These are phyloP conservation scores for Hyposoter didymator DNA, from an alignment of 2,888 invertebrate species.

Conservation along the genomic window DNA sequence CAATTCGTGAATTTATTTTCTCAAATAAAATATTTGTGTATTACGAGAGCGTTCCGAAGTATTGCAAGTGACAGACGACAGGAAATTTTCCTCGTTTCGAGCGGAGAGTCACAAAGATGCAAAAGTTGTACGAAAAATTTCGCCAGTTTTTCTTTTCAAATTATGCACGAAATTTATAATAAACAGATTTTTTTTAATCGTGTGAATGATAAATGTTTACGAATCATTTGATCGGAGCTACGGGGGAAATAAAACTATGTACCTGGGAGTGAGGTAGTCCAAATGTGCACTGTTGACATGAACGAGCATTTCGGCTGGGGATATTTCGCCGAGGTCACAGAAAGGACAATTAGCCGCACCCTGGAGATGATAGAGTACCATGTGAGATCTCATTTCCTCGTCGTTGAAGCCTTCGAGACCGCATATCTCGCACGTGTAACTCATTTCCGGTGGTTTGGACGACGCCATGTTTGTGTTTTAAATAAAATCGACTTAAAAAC, in stretches of 20 bases:
- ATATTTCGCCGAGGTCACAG: constrained; percentile 90
- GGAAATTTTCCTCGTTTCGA: background rate
- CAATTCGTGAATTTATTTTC: background rate
- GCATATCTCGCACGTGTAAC: constrained; percentile 92
- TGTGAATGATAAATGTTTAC: background rate
- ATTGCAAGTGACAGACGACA: background rate
- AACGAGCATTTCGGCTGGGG: constrained; percentile 90
- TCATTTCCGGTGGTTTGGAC: constrained; percentile 86
- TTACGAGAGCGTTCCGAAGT: background rate
- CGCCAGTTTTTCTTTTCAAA: too few relatives aligned
- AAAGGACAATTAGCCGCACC: constrained; percentile 93
- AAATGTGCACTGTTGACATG: constrained; percentile 95
- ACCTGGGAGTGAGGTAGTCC: constrained; percentile 90
- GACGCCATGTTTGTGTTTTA: constrained; percentile 81
- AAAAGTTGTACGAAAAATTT: background rate
- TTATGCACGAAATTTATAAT: background rate
- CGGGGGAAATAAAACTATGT: background rate
- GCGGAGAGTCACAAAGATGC: background rate
- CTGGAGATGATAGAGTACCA: constrained; percentile 91
- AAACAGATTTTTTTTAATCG: background rate
- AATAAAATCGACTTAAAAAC: background rate
- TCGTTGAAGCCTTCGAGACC: constrained; percentile 93
- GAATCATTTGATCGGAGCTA: background rate
- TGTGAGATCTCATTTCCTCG: constrained; percentile 92
- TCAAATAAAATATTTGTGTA: background rate